phyloP scores from a whole-genome alignment of 1,140 invertebrate species.

The Apis florea region DNA sequence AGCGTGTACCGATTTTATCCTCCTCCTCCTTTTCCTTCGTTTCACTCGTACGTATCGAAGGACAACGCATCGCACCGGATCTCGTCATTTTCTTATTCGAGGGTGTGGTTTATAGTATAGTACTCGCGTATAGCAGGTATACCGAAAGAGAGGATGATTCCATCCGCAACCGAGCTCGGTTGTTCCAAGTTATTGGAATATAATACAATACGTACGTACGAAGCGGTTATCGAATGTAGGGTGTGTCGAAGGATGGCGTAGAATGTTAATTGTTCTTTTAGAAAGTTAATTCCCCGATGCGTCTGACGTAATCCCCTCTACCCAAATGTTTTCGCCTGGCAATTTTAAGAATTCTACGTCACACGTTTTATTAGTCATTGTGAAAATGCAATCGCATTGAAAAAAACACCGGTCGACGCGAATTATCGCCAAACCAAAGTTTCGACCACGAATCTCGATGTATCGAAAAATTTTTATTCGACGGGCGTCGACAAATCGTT shows the following conservation, averaged over 20 bases:
- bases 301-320: neutral
- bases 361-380: constrained; percentile 11
- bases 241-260: constrained; percentile 31
- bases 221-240: constrained; percentile 16
- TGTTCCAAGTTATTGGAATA: constrained; percentile 23
- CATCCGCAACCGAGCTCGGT: neutral
- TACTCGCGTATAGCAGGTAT: too few species aligned
- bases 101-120: too few species aligned
- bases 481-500: too few species aligned
- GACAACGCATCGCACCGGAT: neutral
- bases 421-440: too few species aligned
- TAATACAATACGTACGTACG: constrained; percentile 3
- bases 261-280: constrained; percentile 42
- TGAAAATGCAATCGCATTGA: neutral
- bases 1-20: too few species aligned
- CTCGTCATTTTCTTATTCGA: neutral
- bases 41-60: neutral
- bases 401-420: neutral
- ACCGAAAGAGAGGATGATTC: neutral
- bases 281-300: constrained; percentile 18
- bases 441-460: too few species aligned
- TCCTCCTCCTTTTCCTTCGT: too few species aligned
- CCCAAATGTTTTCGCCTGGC: neutral
- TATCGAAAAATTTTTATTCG: too few species aligned
- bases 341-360: constrained; percentile 3